Evolutionary conservation across 2,797 vertebrate genomes (phyloP).

Genomic region (Psittacula echo): DNA sequence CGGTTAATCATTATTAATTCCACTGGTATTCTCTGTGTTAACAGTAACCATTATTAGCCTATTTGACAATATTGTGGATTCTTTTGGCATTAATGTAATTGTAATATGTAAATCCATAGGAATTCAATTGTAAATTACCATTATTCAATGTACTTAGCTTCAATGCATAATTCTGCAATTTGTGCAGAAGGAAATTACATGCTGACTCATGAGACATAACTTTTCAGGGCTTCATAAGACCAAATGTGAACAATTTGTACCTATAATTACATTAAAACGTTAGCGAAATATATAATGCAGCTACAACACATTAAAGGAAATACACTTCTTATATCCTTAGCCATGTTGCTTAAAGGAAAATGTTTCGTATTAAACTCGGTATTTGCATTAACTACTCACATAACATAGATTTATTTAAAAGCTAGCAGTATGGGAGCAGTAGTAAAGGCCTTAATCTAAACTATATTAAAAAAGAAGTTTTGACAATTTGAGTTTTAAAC

Average conservation of each 20-base stretch:
- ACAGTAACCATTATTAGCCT: conserved; percentile 54
- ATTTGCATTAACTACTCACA: neutral
- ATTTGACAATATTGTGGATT: conserved; percentile 55
- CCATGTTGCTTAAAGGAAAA: conserved; percentile 1
- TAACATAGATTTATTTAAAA: conserved; percentile 12
- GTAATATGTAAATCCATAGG: conserved; percentile 58
- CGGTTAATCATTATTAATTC: conserved; percentile 56
- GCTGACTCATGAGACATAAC: conserved; percentile 52
- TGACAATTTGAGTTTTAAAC: neutral
- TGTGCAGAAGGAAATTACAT: conserved; percentile 61
- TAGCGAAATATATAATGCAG: conserved; percentile 21
- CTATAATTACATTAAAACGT: conserved; percentile 49
- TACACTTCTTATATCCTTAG: neutral
- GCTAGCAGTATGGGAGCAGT: neutral
- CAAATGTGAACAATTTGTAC: conserved; percentile 56
- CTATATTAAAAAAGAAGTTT: neutral
- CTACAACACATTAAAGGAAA: conserved; percentile 11
- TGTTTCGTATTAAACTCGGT: neutral
- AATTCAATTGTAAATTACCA: conserved; percentile 61
- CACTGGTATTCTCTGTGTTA: neutral
- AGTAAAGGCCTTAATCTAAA: neutral
- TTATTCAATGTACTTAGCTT: conserved; percentile 39
- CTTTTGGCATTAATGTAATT: conserved; percentile 54
- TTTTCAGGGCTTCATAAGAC: conserved; percentile 44
- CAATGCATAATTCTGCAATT: conserved; percentile 60